Percentiles rank a stretch among this genome's conserved stretches.
Evolutionary conservation across 2,113 vertebrate species (phyloP).

Genomic region (Catagonus wagneri): DNA sequence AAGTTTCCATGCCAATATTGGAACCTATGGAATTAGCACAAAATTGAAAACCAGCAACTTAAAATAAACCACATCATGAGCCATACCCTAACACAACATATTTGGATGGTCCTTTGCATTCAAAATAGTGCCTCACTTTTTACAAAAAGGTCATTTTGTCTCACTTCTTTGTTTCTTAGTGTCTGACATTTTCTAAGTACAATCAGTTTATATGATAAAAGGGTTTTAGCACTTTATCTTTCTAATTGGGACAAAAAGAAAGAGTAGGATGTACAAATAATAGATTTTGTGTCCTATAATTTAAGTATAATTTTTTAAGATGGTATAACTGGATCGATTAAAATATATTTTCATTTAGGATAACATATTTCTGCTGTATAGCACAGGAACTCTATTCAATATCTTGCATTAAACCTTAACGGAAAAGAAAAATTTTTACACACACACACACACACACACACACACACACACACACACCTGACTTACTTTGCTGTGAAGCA

Average conservation of each 20-base stretch:
- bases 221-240: background rate
- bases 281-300: background rate
- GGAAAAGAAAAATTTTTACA: no score
- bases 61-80: background rate
- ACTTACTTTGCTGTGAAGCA: no score
- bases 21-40: background rate
- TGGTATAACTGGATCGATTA: background rate
- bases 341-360: slow-evolving; percentile 31
- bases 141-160: background rate
- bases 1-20: background rate
- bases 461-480: no score
- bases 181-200: background rate
- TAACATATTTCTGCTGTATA: no score
- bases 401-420: no score
- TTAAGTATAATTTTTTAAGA: background rate
- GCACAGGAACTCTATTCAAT: no score
- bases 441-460: no score
- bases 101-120: background rate
- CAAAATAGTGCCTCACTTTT: background rate
- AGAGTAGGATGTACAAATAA: background rate
- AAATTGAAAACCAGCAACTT: background rate
- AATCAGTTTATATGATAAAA: slow-evolving; percentile 16
- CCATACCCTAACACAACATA: background rate
- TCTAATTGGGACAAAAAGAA: background rate
- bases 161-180: background rate